Evolutionary conservation across 2,797 vertebrate species (phyloP).

Genomic region (Hephaestus fuliginosus): DNA sequence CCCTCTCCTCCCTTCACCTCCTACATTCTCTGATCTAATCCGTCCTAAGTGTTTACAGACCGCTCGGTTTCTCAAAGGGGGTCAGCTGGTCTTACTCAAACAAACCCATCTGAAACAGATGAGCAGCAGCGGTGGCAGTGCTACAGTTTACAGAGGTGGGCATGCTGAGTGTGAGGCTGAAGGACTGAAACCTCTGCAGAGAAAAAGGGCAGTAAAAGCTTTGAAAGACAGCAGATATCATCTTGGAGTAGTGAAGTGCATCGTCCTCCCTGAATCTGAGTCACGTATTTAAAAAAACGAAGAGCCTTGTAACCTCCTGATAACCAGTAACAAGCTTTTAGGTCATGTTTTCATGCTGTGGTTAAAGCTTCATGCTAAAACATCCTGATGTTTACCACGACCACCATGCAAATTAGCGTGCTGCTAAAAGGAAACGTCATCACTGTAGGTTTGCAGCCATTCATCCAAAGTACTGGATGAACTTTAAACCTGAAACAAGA

Average conservation of each 20-base stretch:
- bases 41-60: conserved; percentile 83
- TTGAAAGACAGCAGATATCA: background rate
- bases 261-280: background rate
- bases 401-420: background rate
- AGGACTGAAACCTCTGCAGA: conserved; percentile 4
- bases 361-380: background rate
- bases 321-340: background rate
- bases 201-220: conserved; percentile 1
- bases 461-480: background rate
- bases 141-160: conserved; percentile 4
- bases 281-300: background rate
- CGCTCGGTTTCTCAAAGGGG: conserved; percentile 52
- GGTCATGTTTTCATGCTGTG: background rate
- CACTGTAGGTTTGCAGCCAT: background rate
- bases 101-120: conserved; percentile 59
- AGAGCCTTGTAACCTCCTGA: no score
- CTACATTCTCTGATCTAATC: conserved; percentile 73
- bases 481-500: background rate
- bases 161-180: background rate
- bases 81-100: conserved; percentile 79
- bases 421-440: background rate
- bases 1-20: conserved; percentile 32
- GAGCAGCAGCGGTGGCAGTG: conserved; percentile 28
- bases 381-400: background rate
- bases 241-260: background rate